A percentile compares a stretch with the other conserved stretches of the same genome.
Conservation (phyloP, 1,140 invertebrate genomes). For the Drosophila obscura region DNA sequence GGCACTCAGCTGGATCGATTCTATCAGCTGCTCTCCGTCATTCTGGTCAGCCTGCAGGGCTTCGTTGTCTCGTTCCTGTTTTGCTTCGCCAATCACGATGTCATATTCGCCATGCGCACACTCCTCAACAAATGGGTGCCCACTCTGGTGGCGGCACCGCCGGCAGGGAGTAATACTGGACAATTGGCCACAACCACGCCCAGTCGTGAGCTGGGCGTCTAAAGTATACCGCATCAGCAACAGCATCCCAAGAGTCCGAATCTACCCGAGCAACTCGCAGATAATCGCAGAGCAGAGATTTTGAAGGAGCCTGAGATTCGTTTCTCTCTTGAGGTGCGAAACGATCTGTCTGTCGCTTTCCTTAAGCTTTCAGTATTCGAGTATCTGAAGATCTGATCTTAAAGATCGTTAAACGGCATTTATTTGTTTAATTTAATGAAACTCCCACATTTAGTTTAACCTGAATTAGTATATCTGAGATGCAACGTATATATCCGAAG, state of each 20-base stretch:
- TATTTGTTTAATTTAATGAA: too few species aligned
- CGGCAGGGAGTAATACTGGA: conserved; percentile 77
- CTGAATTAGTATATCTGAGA: too few species aligned
- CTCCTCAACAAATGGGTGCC: conserved; percentile 81
- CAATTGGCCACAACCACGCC: conserved; percentile 82
- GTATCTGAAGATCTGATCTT: too few species aligned
- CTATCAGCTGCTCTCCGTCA: conserved; percentile 91
- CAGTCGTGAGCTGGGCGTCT: conserved; percentile 81
- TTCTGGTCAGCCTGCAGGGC: conserved; percentile 94
- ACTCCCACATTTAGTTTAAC: too few species aligned
- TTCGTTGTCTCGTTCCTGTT: conserved; percentile 93
- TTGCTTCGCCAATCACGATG: conserved; percentile 96
- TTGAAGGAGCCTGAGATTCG: conserved; percentile 7
- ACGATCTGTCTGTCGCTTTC: not conserved
- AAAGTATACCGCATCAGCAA: conserved; percentile 26
- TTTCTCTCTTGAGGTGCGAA: not conserved
- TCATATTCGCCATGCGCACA: conserved; percentile 85
- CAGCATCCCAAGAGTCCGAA: not conserved
- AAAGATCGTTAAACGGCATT: too few species aligned
- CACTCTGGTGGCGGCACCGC: conserved; percentile 64
- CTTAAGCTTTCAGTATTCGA: too few species aligned
- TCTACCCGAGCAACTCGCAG: not conserved
- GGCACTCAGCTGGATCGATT: conserved; percentile 87
- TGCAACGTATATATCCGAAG: too few species aligned
- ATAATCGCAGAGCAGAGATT: conserved; percentile 44